A percentile compares a stretch with the other conserved stretches of the same genome.
These are phyloP conservation scores for Semaprochilodus insignis DNA, from an alignment of 2,797 vertebrate genomes.

Conservation along the genomic window DNA sequence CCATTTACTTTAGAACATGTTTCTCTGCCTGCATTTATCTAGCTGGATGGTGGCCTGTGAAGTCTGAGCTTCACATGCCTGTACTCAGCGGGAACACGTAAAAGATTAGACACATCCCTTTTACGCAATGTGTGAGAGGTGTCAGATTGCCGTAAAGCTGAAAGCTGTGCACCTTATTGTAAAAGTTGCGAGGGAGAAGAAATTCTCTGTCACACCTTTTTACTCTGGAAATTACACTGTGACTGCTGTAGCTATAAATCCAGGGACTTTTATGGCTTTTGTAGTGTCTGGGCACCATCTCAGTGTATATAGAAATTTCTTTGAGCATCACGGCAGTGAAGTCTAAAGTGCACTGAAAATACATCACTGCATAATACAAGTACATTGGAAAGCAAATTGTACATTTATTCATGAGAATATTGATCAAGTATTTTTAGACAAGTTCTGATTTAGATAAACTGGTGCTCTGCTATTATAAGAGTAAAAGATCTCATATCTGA, in stretches of 20 bases:
- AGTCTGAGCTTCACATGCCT: not conserved
- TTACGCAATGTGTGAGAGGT: not conserved
- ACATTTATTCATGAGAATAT: too few species aligned
- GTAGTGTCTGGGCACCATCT: too few species aligned
- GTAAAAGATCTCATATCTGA: too few species aligned
- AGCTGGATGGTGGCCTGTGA: not conserved
- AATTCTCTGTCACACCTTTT: not conserved
- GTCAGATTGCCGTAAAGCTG: not conserved
- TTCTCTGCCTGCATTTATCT: conserved; percentile 8
- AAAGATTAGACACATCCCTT: not conserved
- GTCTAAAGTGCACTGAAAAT: too few species aligned
- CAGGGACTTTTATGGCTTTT: too few species aligned
- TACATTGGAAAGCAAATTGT: too few species aligned
- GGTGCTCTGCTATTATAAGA: too few species aligned
- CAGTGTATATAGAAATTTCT: too few species aligned
- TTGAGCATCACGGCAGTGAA: too few species aligned
- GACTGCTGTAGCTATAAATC: not conserved
- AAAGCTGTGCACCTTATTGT: not conserved
- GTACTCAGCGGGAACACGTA: not conserved
- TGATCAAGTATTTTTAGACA: too few species aligned
- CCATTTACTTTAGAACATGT: conserved; percentile 16
- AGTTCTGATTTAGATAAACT: too few species aligned
- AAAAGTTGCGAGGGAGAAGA: not conserved
- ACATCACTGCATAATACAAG: too few species aligned
- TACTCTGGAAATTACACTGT: not conserved